Base-by-base conservation (phyloP, 2,797 vertebrate species). In the Pachyuromys duprasi region DNA sequence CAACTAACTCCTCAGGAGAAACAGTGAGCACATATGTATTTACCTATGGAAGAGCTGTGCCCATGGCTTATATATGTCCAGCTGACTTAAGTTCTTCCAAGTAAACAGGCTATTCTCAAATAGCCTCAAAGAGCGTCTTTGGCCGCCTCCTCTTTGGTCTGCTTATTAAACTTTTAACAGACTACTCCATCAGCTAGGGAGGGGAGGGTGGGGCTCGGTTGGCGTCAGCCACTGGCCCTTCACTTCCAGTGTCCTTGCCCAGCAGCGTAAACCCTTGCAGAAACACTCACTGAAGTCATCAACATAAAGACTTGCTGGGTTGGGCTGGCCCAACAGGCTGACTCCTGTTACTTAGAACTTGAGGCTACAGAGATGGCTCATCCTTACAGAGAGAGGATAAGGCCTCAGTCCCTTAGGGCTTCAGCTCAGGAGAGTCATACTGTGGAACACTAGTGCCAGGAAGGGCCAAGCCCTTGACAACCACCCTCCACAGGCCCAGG, bases 331-430 rank as follows among this genome's bases (percentile, higher is more conserved):
- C 76, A 79, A 86, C 22, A 3, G 0, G 76, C 67, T 20, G 17
- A 95, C 55, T 92, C 90, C 81, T 0, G 0, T 81, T 90, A 90
- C 82, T 94, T 81, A 94, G 76, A 95, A 91, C 89, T 88, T 24
- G 60, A 91, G 94, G 92, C 82, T 93, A 3, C 42, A 79, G n/a
- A 76, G 42, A n/a, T 39, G 33, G 80, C 83, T 86, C 49, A 31
- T 74, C 87, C 82, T 78, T 60, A 60, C 14, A 24, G 36, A 72
- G 45, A 55, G 65, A 80, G 9, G 7, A 6, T 28, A 42, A 93
- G 78, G 80, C 67, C 86, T 92, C 55, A n/a, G 95, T 75, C 36
- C 65, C 90, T 79, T 24, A 0, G 74, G 90, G 83, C 70, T 72
- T 91, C 63, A 57, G 80, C 18, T 63, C 2, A 0, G 22, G n/a